phyloP scores from a whole-genome alignment of 2,888 invertebrate species.

The Athetis lepigone region DNA sequence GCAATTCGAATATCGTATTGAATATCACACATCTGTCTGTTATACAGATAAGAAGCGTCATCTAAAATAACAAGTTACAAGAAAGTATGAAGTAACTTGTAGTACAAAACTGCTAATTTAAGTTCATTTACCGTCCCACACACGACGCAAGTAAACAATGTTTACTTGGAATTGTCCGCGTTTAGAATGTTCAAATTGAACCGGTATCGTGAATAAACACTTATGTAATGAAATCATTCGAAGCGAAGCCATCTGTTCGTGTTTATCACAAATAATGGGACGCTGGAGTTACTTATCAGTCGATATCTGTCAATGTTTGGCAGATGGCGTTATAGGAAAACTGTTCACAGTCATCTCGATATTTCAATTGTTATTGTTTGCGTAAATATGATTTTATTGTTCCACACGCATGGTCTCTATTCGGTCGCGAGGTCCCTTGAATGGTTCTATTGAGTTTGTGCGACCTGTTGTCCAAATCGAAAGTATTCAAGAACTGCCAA shows the following conservation, averaged over 20 bases:
- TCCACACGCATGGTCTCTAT: conserved; percentile 38
- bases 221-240: conserved; percentile 74
- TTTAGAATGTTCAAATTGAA: conserved; percentile 68
- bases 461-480: conserved; percentile 85
- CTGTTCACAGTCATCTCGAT: conserved; percentile 68
- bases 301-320: conserved; percentile 80
- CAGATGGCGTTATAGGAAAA: conserved; percentile 78
- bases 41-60: conserved; percentile 5
- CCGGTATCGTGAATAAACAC: conserved; percentile 72
- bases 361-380: conserved; percentile 68
- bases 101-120: conserved; percentile 45
- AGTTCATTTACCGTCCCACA: conserved; percentile 65
- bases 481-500: conserved; percentile 86
- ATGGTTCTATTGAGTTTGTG: conserved; percentile 83
- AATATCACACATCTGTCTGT: not conserved
- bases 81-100: conserved; percentile 9
- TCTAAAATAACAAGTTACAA: not conserved
- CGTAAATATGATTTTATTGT: conserved; percentile 59
- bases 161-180: conserved; percentile 61
- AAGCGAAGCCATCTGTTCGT: conserved; percentile 81
- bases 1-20: conserved; percentile 7
- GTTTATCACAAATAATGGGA: conserved; percentile 84
- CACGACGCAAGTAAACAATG: conserved; percentile 62
- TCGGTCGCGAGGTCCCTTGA: conserved; percentile 61
- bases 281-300: conserved; percentile 78